A percentile compares a stretch with the other conserved stretches of the same genome.
These are phyloP conservation scores for Folsomia manolachei DNA, from an alignment of 2,888 invertebrate genomes.

Conservation along the genomic window DNA sequence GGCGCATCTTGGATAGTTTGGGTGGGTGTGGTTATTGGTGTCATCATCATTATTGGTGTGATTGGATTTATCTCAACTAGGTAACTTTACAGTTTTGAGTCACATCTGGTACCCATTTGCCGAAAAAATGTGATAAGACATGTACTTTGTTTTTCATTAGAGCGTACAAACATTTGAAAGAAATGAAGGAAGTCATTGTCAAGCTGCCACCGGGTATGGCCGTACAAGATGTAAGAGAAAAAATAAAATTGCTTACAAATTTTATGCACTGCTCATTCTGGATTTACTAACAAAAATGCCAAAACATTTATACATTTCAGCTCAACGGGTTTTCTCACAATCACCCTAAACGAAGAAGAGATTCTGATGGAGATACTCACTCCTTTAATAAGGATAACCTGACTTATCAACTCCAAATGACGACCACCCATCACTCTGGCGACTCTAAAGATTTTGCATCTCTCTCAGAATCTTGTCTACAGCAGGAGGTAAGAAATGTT, in stretches of 20 bases:
- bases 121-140: background rate
- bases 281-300: slow-evolving; percentile 4
- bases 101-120: too few species aligned
- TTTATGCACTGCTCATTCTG: background rate
- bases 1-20: slow-evolving; percentile 41
- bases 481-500: slow-evolving; percentile 33
- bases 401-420: slow-evolving; percentile 39
- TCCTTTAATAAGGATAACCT: slow-evolving; percentile 39
- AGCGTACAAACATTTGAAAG: slow-evolving; percentile 62
- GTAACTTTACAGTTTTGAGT: slow-evolving; percentile 14
- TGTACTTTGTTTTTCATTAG: slow-evolving; percentile 56
- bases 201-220: slow-evolving; percentile 66
- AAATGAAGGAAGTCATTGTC: slow-evolving; percentile 67
- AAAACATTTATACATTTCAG: slow-evolving; percentile 17
- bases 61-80: slow-evolving; percentile 45
- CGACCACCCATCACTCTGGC: slow-evolving; percentile 24
- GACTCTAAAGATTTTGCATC: slow-evolving; percentile 41
- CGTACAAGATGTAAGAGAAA: slow-evolving; percentile 54
- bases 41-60: slow-evolving; percentile 17
- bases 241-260: background rate
- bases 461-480: slow-evolving; percentile 28
- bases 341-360: slow-evolving; percentile 39
- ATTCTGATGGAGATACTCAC: slow-evolving; percentile 36
- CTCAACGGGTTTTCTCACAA: slow-evolving; percentile 39
- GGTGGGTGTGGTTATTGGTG: slow-evolving; percentile 36